These are phyloP conservation scores for Aproaerema taeniolella DNA, from an alignment of 2,888 invertebrate species.

Conservation along the genomic window DNA sequence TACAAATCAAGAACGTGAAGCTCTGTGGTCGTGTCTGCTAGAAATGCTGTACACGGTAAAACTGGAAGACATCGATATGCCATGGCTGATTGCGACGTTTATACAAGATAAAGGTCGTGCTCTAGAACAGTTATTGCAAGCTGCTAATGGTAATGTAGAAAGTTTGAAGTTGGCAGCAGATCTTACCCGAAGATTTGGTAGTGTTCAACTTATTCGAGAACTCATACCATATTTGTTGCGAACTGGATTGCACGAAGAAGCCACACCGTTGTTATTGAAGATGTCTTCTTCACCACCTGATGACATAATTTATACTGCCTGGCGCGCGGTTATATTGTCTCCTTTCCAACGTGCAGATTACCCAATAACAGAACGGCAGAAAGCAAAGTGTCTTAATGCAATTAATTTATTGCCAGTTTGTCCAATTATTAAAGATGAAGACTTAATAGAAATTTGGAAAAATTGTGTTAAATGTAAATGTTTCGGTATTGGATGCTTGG, in stretches of 20 bases:
- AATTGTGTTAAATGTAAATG: conserved; percentile 64
- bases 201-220: conserved; percentile 39
- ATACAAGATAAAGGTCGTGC: conserved; percentile 58
- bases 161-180: conserved; percentile 53
- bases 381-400: conserved; percentile 55
- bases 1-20: conserved; percentile 53
- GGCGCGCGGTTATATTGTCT: conserved; percentile 59
- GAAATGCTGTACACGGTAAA: conserved; percentile 59
- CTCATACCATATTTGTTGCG: conserved; percentile 50
- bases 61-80: conserved; percentile 65
- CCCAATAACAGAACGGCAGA: conserved; percentile 67
- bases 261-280: conserved; percentile 58
- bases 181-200: conserved; percentile 50
- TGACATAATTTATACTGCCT: conserved; percentile 51
- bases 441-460: conserved; percentile 66
- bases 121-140: conserved; percentile 55
- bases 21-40: conserved; percentile 59
- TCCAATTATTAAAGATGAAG: conserved; percentile 62
- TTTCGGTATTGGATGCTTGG: conserved; percentile 59
- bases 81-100: conserved; percentile 64
- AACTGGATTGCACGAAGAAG: conserved; percentile 52
- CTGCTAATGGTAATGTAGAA: conserved; percentile 46
- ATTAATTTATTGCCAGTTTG: conserved; percentile 65
- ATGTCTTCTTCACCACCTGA: conserved; percentile 42
- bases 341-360: conserved; percentile 69